These are phyloP conservation scores for Hylaeus anthracinus DNA, from an alignment of 1,140 invertebrate genomes.

Conservation along the genomic window DNA sequence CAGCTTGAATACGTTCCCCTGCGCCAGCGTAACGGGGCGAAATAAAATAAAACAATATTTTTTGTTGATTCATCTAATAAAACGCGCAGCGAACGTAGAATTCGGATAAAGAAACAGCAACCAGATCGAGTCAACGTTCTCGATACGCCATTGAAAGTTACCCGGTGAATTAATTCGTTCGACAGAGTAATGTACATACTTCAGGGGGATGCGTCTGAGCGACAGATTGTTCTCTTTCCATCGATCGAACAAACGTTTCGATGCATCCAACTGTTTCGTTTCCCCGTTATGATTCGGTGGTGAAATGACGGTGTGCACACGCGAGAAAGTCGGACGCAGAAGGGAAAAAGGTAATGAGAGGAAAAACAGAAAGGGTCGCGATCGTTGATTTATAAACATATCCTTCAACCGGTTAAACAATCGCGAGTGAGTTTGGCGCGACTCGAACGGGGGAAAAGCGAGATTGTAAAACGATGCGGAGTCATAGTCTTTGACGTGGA, in stretches of 20 bases:
- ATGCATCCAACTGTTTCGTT: conserved; percentile 11
- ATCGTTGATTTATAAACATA: conserved; percentile 21
- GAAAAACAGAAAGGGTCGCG: not conserved
- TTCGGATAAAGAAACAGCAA: not conserved
- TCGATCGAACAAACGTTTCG: conserved; percentile 44
- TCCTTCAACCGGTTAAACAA: conserved; percentile 8
- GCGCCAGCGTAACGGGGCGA: not conserved
- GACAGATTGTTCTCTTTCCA: conserved; percentile 33
- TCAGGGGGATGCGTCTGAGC: not conserved
- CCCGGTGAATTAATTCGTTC: conserved; percentile 43
- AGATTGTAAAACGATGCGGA: conserved; percentile 3
- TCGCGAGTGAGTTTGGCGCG: not conserved
- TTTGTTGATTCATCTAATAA: conserved; percentile 14
- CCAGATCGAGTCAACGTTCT: conserved; percentile 13
- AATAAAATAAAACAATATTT: not conserved
- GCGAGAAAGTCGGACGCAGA: not conserved
- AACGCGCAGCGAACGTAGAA: not conserved
- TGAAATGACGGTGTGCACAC: not conserved
- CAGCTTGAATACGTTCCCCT: not conserved
- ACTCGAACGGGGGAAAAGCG: too few species aligned
- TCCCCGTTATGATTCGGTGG: not conserved
- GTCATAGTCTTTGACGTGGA: conserved; percentile 7
- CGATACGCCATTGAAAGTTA: conserved; percentile 31
- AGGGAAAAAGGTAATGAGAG: not conserved
- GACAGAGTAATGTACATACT: not conserved